Evolutionary conservation across 53 echinoderm and acorn worm species (phyloP).

Genomic region (Echinometra lucunter): DNA sequence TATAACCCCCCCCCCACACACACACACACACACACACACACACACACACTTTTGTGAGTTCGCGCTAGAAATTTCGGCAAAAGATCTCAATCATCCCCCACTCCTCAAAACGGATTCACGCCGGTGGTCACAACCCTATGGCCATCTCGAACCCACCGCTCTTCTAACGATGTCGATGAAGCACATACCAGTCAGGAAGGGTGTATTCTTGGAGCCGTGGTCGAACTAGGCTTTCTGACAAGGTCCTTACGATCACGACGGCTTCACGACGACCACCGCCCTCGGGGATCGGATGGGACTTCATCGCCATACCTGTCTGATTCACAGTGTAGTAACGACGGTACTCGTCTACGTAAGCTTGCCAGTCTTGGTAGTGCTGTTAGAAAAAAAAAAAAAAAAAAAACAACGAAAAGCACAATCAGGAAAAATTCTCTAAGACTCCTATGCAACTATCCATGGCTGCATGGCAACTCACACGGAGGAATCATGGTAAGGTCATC

Average conservation of each 20-base stretch:
- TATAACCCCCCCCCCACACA: too few relatives aligned
- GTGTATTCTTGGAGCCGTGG: constrained; percentile 7
- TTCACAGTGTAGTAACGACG: constrained; percentile 57
- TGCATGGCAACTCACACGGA: not conserved
- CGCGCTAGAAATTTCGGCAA: too few relatives aligned
- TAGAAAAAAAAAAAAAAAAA: not conserved
- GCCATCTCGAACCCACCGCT: too few relatives aligned
- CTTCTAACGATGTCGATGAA: not conserved
- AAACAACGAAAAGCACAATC: not conserved
- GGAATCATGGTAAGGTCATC: too few relatives aligned
- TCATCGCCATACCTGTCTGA: constrained; percentile 51
- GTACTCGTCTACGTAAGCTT: constrained; percentile 61
- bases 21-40: too few relatives aligned
- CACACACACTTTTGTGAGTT: too few relatives aligned
- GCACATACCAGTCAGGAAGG: constrained; percentile 53
- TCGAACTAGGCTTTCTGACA: constrained; percentile 49
- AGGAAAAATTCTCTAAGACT: not conserved
- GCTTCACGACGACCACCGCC: constrained; percentile 55
- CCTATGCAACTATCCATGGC: not conserved
- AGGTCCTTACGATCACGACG: constrained; percentile 47
- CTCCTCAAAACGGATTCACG: too few relatives aligned
- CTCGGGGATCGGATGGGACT: constrained; percentile 9
- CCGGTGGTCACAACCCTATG: too few relatives aligned
- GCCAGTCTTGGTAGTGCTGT: constrained; percentile 68
- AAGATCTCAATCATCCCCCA: too few relatives aligned